Conservation (phyloP, 2,888 invertebrate species). For the Eutolmus rufibarbis region DNA sequence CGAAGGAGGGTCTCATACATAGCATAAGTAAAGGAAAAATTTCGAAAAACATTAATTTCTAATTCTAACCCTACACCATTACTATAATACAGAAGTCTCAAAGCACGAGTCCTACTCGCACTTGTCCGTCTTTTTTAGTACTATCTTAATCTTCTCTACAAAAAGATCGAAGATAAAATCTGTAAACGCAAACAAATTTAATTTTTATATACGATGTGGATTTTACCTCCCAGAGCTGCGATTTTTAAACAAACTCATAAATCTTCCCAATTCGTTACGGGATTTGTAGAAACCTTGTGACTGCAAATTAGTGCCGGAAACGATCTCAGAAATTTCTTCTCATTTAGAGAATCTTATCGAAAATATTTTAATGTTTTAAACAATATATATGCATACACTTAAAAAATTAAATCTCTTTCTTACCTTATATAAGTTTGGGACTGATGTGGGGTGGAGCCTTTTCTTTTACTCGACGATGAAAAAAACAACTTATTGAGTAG, state of each 20-base stretch:
- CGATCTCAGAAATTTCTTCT: background rate
- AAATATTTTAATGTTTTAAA: background rate
- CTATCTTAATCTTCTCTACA: background rate
- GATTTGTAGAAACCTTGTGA: background rate
- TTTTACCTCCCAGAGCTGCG: background rate
- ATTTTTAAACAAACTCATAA: background rate
- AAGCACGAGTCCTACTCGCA: no score
- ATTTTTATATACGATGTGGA: background rate
- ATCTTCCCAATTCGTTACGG: background rate
- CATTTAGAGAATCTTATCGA: background rate
- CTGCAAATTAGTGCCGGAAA: background rate
- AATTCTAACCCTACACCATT: no score
- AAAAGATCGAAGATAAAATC: background rate
- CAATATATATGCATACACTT: background rate
- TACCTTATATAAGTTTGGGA: conserved; percentile 32
- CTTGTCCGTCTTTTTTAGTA: no score
- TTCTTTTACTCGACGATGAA: conserved; percentile 67
- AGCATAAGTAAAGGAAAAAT: no score
- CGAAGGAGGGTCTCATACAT: no score
- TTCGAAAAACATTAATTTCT: no score
- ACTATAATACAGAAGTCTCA: no score
- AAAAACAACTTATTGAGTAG: conserved; percentile 76
- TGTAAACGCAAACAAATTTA: background rate
- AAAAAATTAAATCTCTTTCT: background rate
- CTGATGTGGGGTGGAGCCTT: conserved; percentile 58